Base-by-base conservation (phyloP, 2,113 vertebrate species). In the Phoxinus phoxinus region DNA sequence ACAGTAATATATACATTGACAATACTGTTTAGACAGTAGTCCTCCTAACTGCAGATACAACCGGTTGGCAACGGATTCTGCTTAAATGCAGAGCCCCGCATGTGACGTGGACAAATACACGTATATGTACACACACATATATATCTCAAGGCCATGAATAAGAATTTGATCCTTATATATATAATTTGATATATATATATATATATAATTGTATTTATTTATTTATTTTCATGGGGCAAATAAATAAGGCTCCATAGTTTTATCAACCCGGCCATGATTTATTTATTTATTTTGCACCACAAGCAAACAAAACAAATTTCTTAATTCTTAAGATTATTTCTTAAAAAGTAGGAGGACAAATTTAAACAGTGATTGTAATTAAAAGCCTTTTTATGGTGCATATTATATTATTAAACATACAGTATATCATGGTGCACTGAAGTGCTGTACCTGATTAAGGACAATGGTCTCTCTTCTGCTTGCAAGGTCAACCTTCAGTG, bases 401-500 rank as follows among this genome's bases (percentile, higher is more conserved):
- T 58, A 23, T 23, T 35, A 30, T 6, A 67, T 67, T 67, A 67
- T 67, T 41, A 19, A 51, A 53, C 51, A 53, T 53, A 19, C 1
- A 51, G 13, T 51, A 51, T 51, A 53, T 53, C 53, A 56, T 56
- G 53, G 53, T 56, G 53, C 53, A 69, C n/a, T 19, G 6, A 12
- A 44, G 21, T 48, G 44, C 7, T 72, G 15, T 90, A 93, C 93
- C 89, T 93, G 88, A 25, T 90, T 88, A 72, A 90, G 82, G 4
- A 93, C 84, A 9, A 94, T 90, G 19, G 93, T 91, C 35, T 90
- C 90, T 67, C 89, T 86, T 21, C 91, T 88, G 88, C 92, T 91
- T 78, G 91, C 91, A 80, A 93, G 92, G 80, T 93, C 90, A 86
- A 93, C 63, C 86, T 93, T 94, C 27, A 94, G 84, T 67, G 92